Conservation (phyloP, 64 coral and sea anemone genomes). For the Montipora foliosa region DNA sequence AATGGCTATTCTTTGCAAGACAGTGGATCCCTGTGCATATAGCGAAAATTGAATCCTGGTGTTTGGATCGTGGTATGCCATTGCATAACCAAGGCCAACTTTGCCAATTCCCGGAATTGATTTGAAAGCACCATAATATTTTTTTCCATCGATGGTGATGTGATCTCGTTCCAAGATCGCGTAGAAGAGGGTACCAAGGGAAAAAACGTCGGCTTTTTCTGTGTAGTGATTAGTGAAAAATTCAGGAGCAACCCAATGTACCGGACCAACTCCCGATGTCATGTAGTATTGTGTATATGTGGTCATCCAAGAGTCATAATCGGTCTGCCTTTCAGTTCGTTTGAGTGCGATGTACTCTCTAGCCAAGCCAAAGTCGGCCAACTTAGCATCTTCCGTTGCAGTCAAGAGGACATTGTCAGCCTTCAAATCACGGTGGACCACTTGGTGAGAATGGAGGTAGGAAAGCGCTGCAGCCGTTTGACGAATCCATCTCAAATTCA, state of each 20-base stretch:
- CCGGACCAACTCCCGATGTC: slow-evolving; percentile 48
- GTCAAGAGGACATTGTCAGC: slow-evolving; percentile 83
- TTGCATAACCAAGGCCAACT: slow-evolving; percentile 72
- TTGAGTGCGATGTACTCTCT: slow-evolving; percentile 61
- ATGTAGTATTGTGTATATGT: slow-evolving; percentile 61
- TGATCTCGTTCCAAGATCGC: slow-evolving; percentile 75
- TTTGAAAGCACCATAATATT: slow-evolving; percentile 68
- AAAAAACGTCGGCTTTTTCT: slow-evolving; percentile 83
- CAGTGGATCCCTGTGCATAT: slow-evolving; percentile 38
- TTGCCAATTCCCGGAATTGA: background rate
- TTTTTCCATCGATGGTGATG: background rate
- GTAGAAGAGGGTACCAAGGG: slow-evolving; percentile 64
- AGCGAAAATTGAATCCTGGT: slow-evolving; percentile 19
- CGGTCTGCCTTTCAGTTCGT: background rate
- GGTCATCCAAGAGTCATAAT: background rate
- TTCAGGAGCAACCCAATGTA: slow-evolving; percentile 80
- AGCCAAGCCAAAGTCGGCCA: slow-evolving; percentile 85
- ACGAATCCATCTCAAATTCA: slow-evolving; percentile 76
- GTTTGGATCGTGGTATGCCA: slow-evolving; percentile 15
- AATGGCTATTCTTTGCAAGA: slow-evolving; percentile 35
- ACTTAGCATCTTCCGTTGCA: slow-evolving; percentile 67
- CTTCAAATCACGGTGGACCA: slow-evolving; percentile 71
- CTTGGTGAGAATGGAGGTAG: slow-evolving; percentile 61
- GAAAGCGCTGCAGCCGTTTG: slow-evolving; percentile 65
- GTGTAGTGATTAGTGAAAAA: slow-evolving; percentile 51